phyloP scores from a whole-genome alignment of 2,113 vertebrate species.

The Pelecanoides urinatrix region DNA sequence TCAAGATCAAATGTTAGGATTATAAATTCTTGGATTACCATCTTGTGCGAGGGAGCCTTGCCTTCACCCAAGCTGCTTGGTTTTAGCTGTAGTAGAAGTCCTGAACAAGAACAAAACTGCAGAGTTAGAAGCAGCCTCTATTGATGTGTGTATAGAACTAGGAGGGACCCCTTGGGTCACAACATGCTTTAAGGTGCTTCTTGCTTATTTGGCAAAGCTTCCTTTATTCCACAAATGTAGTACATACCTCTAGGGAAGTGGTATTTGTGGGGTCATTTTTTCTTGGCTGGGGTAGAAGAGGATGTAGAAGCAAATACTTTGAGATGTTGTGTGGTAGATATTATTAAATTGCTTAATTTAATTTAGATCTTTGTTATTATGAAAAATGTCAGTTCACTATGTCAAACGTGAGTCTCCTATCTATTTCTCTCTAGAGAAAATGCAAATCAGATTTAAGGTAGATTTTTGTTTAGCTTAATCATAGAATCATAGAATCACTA shows the following conservation, averaged over 20 bases:
- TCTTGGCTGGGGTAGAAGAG: neutral
- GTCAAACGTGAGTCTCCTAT: neutral
- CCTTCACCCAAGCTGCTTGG: neutral
- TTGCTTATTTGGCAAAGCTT: neutral
- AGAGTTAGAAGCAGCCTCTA: neutral
- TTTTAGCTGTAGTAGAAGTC: neutral
- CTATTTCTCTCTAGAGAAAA: neutral
- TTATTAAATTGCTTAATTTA: neutral
- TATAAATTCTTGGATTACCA: neutral
- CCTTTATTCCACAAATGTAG: neutral
- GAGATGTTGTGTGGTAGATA: neutral
- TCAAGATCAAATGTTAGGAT: neutral
- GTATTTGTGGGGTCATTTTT: neutral
- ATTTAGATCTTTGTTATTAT: neutral
- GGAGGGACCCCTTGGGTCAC: neutral
- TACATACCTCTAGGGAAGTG: neutral
- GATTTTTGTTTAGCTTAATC: neutral
- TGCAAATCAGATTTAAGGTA: neutral
- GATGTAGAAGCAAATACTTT: neutral
- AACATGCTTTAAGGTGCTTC: neutral
- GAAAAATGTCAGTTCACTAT: neutral
- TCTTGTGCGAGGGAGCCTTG: neutral
- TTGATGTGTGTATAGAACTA: neutral
- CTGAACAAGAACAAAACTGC: neutral
- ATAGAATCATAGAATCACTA: too few relatives aligned